Conservation (phyloP, 2,797 vertebrate species). For the Hemitrygon akajei region DNA sequence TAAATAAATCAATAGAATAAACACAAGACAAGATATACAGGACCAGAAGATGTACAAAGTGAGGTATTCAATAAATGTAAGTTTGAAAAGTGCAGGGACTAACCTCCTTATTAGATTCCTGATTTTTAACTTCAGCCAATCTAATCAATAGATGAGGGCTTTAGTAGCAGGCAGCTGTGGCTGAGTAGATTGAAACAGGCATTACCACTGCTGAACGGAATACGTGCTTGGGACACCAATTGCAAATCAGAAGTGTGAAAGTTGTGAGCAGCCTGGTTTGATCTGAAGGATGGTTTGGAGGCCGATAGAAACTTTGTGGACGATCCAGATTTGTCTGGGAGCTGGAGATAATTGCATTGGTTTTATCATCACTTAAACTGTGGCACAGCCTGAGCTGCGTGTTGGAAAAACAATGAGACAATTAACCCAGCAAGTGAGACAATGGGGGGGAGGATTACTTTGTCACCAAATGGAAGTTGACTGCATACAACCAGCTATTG, state of each 20-base stretch:
- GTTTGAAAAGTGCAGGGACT: not conserved
- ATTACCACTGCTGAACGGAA: not conserved
- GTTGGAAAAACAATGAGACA: not conserved
- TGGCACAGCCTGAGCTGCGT: not conserved
- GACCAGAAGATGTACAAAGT: not conserved
- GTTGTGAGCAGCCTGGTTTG: not conserved
- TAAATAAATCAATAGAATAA: no score
- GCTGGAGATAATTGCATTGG: not conserved
- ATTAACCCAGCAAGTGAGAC: not conserved
- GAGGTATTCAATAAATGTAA: not conserved
- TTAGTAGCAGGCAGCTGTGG: not conserved
- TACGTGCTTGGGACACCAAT: not conserved
- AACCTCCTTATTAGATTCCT: no score
- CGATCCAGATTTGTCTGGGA: not conserved
- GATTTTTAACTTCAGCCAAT: not conserved
- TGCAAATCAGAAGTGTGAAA: not conserved
- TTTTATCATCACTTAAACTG: not conserved
- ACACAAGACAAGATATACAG: no score
- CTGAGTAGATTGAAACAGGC: not conserved
- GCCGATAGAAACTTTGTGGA: not conserved
- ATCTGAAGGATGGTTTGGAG: not conserved
- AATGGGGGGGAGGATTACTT: not conserved
- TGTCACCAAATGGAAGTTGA: not conserved
- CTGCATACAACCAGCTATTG: no score
- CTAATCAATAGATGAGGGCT: not conserved